Evolutionary conservation across 64 coral and sea anemone genomes (phyloP).

Genomic region (Acropora yongei): DNA sequence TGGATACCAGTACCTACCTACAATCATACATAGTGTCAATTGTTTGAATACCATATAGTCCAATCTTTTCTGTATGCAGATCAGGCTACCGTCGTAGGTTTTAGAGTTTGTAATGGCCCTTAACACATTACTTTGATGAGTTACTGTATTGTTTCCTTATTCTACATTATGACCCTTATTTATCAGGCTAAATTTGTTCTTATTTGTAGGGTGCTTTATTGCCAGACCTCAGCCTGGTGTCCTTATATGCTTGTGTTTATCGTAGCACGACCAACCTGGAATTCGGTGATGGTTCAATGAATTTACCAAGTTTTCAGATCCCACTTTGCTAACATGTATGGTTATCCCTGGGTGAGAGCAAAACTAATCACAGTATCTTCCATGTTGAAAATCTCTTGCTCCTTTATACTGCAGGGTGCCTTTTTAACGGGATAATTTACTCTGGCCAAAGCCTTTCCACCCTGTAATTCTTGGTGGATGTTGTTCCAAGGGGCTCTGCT

Average conservation of each 20-base stretch:
- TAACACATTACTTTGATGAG: too few species aligned
- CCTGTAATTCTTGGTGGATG: slow-evolving; percentile 59
- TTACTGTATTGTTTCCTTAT: too few species aligned
- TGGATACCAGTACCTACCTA: not conserved
- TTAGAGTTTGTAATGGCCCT: too few species aligned
- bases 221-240: not conserved
- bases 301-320: slow-evolving; percentile 57
- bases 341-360: slow-evolving; percentile 22
- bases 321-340: slow-evolving; percentile 51
- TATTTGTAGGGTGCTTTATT: slow-evolving; percentile 33
- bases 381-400: slow-evolving; percentile 36
- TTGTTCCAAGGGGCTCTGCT: slow-evolving; percentile 47
- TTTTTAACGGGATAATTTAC: slow-evolving; percentile 54
- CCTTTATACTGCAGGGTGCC: slow-evolving; percentile 19
- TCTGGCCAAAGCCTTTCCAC: slow-evolving; percentile 42
- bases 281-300: slow-evolving; percentile 72
- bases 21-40: not conserved
- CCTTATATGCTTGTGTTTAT: not conserved
- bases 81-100: too few species aligned
- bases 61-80: too few species aligned
- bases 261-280: slow-evolving; percentile 31
- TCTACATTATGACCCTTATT: not conserved
- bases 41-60: too few species aligned
- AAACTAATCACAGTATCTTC: slow-evolving; percentile 34
- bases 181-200: not conserved